Evolutionary conservation across 2,113 vertebrate genomes (phyloP).

Genomic region (Scomber japonicus): DNA sequence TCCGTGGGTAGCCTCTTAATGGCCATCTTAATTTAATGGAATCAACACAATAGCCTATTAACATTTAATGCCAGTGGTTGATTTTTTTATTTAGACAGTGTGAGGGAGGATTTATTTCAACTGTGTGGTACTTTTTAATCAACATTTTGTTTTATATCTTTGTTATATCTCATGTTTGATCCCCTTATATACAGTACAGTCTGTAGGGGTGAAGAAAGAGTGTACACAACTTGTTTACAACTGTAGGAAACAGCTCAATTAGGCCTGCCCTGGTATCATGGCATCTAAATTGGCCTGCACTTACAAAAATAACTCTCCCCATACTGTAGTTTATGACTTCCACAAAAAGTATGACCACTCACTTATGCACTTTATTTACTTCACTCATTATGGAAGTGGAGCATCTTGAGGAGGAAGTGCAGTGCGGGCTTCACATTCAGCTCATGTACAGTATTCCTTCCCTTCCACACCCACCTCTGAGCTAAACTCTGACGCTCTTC

Average conservation of each 20-base stretch:
- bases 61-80: not conserved
- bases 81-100: not conserved
- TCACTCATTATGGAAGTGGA: slow-evolving; percentile 69
- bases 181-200: no score
- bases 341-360: slow-evolving; percentile 20
- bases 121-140: not conserved
- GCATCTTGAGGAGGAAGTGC: slow-evolving; percentile 28
- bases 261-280: not conserved
- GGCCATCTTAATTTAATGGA: not conserved
- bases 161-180: not conserved
- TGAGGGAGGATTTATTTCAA: not conserved
- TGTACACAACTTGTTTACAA: slow-evolving; percentile 2
- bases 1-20: not conserved
- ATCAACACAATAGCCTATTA: not conserved
- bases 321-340: not conserved
- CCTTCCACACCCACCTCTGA: slow-evolving; percentile 54
- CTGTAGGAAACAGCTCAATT: slow-evolving; percentile 26
- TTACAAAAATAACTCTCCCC: slow-evolving; percentile 19
- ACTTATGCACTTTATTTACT: slow-evolving; percentile 60
- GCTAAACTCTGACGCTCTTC: slow-evolving; percentile 53
- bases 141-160: not conserved
- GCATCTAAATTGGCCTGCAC: slow-evolving; percentile 43
- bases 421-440: slow-evolving; percentile 41
- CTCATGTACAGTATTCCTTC: slow-evolving; percentile 37
- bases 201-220: no score